Evolutionary conservation across 2,797 vertebrate species (phyloP).

Genomic region (Xiphorhynchus erythropygius): DNA sequence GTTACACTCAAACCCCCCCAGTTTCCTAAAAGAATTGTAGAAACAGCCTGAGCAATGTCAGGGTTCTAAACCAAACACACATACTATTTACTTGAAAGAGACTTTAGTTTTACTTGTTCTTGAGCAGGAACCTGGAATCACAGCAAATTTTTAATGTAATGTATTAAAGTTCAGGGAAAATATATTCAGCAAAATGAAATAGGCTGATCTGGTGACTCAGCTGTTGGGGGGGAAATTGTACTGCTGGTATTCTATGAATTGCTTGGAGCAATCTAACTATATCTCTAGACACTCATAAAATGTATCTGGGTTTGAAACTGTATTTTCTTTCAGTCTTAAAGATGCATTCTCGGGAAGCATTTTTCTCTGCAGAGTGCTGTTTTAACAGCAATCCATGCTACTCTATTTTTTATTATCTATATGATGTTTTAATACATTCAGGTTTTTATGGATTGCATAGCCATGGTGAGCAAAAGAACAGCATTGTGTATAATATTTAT

Average conservation of each 20-base stretch:
- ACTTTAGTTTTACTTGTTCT: not conserved
- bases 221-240: not conserved
- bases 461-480: not conserved
- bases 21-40: not conserved
- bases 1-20: rapidly evolving
- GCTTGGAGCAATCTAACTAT: not conserved
- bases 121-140: not conserved
- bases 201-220: not conserved
- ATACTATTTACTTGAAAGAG: not conserved
- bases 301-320: not conserved
- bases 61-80: not conserved
- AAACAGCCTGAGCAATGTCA: not conserved
- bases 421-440: not conserved
- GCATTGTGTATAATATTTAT: not conserved
- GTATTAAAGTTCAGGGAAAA: not conserved
- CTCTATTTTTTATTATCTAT: not conserved
- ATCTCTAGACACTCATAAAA: not conserved
- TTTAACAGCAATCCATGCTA: not conserved
- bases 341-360: not conserved
- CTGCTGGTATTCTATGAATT: not conserved
- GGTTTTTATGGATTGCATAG: not conserved
- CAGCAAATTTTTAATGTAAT: not conserved
- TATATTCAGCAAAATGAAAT: not conserved
- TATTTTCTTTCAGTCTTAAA: not conserved
- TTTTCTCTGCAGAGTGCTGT: not conserved